Evolutionary conservation across 1,140 invertebrate species (phyloP).

Genomic region (Heliconius eleuchia): DNA sequence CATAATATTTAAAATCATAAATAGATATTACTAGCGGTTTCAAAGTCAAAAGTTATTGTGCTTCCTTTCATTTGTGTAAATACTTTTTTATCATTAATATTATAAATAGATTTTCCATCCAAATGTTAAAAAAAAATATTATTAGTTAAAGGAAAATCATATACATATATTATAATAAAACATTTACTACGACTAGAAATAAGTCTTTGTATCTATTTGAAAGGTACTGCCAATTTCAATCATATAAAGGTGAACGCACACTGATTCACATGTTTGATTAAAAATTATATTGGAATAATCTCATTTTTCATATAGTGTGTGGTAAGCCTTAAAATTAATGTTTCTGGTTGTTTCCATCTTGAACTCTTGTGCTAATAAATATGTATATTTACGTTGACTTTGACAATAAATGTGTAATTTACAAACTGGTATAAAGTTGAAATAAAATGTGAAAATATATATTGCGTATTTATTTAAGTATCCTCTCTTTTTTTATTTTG

Average conservation of each 20-base stretch:
- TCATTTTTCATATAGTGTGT: constrained; percentile 25
- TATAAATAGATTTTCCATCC: constrained; percentile 35
- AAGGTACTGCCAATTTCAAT: constrained; percentile 14
- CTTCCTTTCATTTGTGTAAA: constrained; percentile 32
- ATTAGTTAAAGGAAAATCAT: constrained; percentile 1
- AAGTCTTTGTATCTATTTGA: not conserved
- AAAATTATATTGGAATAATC: not conserved
- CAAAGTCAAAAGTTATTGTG: constrained; percentile 16
- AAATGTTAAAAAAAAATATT: constrained; percentile 16
- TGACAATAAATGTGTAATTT: constrained; percentile 79
- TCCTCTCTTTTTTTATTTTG: not conserved
- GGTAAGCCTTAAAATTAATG: constrained; percentile 12
- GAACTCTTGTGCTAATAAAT: constrained; percentile 55
- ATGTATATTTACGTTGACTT: constrained; percentile 71
- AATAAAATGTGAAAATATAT: constrained; percentile 59
- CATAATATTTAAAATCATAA: not conserved
- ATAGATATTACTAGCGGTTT: constrained; percentile 7
- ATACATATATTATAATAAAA: constrained; percentile 17
- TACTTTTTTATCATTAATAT: constrained; percentile 16
- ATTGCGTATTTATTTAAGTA: constrained; percentile 16
- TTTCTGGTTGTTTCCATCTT: constrained; percentile 32
- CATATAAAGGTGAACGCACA: constrained; percentile 13
- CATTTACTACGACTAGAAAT: constrained; percentile 8
- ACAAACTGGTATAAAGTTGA: constrained; percentile 58
- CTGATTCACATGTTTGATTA: not conserved